A percentile compares a stretch with the other conserved stretches of the same genome.
Conservation (phyloP, 2,888 invertebrate genomes). For the Gnatocerus cornutus region DNA sequence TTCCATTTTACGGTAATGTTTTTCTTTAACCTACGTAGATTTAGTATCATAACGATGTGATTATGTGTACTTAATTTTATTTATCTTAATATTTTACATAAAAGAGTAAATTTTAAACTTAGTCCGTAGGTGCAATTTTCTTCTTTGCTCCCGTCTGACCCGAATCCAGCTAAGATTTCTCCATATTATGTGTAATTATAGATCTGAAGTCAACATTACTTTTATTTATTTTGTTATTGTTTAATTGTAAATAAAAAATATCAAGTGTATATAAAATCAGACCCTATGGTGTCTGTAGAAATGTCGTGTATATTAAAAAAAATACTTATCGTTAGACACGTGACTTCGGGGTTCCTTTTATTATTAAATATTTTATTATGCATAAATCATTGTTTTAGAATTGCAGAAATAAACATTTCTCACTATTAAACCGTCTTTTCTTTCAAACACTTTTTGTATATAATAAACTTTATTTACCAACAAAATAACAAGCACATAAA, state of each 20-base stretch:
- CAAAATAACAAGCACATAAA: too few species aligned
- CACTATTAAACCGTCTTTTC: conserved; percentile 57
- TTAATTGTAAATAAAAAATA: conserved; percentile 69
- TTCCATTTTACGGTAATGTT: conserved; percentile 37
- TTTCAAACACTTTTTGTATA: conserved; percentile 9
- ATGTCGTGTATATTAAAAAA: conserved; percentile 65
- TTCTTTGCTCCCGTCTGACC: conserved; percentile 41
- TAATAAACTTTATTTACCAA: conserved; percentile 14
- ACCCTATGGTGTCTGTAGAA: conserved; percentile 71
- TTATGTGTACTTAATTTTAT: conserved; percentile 51
- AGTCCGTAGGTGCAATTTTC: conserved; percentile 56
- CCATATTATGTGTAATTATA: conserved; percentile 49
- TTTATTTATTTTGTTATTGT: conserved; percentile 68
- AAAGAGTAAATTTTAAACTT: conserved; percentile 53
- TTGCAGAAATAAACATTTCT: conserved; percentile 68
- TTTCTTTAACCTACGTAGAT: conserved; percentile 43
- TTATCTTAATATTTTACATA: conserved; percentile 49
- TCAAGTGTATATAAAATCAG: conserved; percentile 67
- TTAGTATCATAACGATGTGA: conserved; percentile 45
- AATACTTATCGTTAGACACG: conserved; percentile 63
- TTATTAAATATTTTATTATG: conserved; percentile 70
- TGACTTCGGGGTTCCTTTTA: conserved; percentile 69
- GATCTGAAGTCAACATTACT: conserved; percentile 64
- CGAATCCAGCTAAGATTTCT: conserved; percentile 31
- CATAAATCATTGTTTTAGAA: conserved; percentile 70